Evolutionary conservation across 2,888 invertebrate species (phyloP), one percentile per base, ranked within the genome.

Genomic region (Sussaba pulchella): DNA sequence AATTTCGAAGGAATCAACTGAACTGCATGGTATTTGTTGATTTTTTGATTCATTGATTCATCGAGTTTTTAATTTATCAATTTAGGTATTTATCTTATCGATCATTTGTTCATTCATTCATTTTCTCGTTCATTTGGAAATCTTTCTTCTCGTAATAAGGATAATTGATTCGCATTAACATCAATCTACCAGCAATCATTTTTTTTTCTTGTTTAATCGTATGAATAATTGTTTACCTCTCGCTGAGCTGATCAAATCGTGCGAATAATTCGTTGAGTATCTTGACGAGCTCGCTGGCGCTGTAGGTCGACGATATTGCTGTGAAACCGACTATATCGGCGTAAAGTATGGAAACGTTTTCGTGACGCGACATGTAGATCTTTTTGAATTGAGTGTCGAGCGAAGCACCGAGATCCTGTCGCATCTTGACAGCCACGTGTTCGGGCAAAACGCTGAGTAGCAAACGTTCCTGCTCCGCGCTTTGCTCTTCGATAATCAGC

Each of bases 291-390:
- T 99, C 98, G 92, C 98, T 98, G 63, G 99, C 98, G 71, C 98
- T 98, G 93, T 98, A 98, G 6, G 98, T 98, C 14, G 98, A 98
- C 2, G 98, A 98, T 87, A 98, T 98, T 70, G 98, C 98, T 4
- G 99, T 99, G 92, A 99, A 99, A 70, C 99, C 99, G 70, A 99
- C 99, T 92, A 99, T 99, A 93, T 99, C 99, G 26, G 99, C 99
- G 93, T 99, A 99, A 84, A 99, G 94, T 91, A 99, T 99, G 96
- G 98, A 98, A 89, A 99, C 98, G 92, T 99, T 98, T 93, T 99
- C 98, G 92, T 98, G 98, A 19, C 98, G 94, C 86, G 97, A 98
- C 98, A 99, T 98, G 92, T 98, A 99, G 90, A 99, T 98, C 93
- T 98, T 98, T 93, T 98, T 98, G 92, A 99, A 99, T 92, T 98